Evolutionary conservation across 2,888 invertebrate genomes (phyloP), one percentile per base, ranked within the genome.

Genomic region (Punctoribates punctum): DNA sequence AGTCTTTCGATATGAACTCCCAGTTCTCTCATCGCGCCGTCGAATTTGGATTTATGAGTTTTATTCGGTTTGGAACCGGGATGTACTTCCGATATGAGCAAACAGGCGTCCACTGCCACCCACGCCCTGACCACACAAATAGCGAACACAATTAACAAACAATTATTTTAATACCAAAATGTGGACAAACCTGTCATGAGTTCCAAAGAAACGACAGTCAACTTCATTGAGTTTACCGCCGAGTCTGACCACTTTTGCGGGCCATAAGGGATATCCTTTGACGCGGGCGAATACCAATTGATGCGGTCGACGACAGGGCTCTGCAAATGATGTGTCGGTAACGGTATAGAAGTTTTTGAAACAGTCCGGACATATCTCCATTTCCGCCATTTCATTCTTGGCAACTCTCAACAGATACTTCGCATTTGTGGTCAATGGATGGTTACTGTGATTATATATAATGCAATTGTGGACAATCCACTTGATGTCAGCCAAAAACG

Each of bases 381-480:
- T 93, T 86, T 96, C 96, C 62, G 89, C 88, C 86, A 93, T 90
- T 86, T 96, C 95, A 81, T 92, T 90, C 79, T 91, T 90, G 79
- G 93, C 93, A 4, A 92, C 88, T 83, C 94, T 93, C 15, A 94
- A 86, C 78, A 96, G 87, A 70, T 89, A 87, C 80, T 91, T 91
- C 8, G 94, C 94, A 8, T 88, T 88, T 51, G 87, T 87, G 4
- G 92, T 91, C 81, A 93, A 83, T 84, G 91, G 92, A 57, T 90
- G 89, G 81, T 88, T 87, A 92, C 94, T 88, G 82, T 93, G 90
- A 86, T 94, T 94, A 83, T 91, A 95, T 79, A 95, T 90, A 77
- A 92, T 90, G 82, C 93, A 92, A 84, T 96, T 96, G 84, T 96
- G 96, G 74, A 93, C 87, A 82, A 97, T 91, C 96, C 96, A 96